phyloP scores from a whole-genome alignment of 2,113 vertebrate genomes.

The Corynorhinus townsendii region DNA sequence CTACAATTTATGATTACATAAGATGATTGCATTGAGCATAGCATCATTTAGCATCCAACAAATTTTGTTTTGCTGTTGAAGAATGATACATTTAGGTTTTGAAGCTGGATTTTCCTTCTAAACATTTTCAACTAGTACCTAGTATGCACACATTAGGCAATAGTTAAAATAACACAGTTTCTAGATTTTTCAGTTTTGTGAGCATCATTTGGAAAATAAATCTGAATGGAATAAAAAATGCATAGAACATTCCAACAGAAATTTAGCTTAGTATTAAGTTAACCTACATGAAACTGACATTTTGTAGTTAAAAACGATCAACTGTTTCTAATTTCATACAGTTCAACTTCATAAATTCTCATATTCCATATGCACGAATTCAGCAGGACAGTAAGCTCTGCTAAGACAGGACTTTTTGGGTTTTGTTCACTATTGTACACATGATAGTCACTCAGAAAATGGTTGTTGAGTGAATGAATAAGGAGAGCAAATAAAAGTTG shows the following conservation, averaged over 20 bases:
- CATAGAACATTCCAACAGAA: not conserved
- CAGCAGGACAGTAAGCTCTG: not conserved
- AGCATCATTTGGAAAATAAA: constrained; percentile 26
- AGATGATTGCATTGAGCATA: not conserved
- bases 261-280: constrained; percentile 26
- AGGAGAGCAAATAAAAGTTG: not conserved
- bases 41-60: not conserved
- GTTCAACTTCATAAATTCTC: not conserved
- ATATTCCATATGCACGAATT: not conserved
- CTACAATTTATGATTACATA: constrained; percentile 11
- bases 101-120: constrained; percentile 25
- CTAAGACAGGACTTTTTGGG: not conserved
- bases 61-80: constrained; percentile 10
- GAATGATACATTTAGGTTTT: not conserved
- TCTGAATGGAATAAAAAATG: not conserved
- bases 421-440: not conserved
- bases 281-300: not conserved
- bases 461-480: not conserved
- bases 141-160: not conserved
- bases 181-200: not conserved
- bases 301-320: not conserved
- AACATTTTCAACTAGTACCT: constrained; percentile 1
- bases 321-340: not conserved
- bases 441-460: not conserved
- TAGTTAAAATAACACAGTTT: not conserved